These are phyloP conservation scores for Rhynchomys soricoides DNA, from an alignment of 2,113 vertebrate species.

Conservation along the genomic window DNA sequence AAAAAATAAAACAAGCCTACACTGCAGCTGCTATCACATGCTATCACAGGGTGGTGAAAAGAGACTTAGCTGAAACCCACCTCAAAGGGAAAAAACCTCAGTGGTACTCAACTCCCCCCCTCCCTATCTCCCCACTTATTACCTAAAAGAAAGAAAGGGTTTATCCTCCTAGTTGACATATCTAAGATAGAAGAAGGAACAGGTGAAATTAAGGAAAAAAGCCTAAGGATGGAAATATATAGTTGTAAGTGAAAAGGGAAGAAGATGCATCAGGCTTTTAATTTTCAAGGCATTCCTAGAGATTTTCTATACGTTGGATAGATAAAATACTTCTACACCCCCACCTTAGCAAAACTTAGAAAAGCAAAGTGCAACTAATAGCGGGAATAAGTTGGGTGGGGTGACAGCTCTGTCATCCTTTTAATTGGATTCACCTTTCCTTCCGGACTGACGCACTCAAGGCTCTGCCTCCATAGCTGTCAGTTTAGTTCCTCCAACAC, in stretches of 20 bases:
- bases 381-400: constrained; percentile 48
- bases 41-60: background rate
- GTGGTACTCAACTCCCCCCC: background rate
- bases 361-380: constrained; percentile 69
- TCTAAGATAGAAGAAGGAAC: background rate
- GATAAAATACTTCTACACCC: constrained; percentile 28
- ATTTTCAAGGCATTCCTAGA: constrained; percentile 54
- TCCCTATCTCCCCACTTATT: background rate
- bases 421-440: constrained; percentile 59
- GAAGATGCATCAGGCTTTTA: constrained; percentile 45
- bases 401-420: constrained; percentile 61
- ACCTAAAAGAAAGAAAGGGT: background rate
- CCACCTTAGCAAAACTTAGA: constrained; percentile 56
- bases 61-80: background rate
- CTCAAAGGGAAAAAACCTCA: background rate
- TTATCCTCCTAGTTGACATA: background rate
- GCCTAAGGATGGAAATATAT: background rate
- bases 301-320: background rate
- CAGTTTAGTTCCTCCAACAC: constrained; percentile 36
- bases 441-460: constrained; percentile 46
- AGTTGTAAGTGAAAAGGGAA: constrained; percentile 38
- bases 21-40: background rate
- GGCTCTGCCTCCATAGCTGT: constrained; percentile 59
- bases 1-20: background rate
- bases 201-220: constrained; percentile 2